A percentile compares a stretch with the other conserved stretches of the same genome.
Evolutionary conservation across 1,140 invertebrate species (phyloP).

Genomic region (Harlomillsia oculata): DNA sequence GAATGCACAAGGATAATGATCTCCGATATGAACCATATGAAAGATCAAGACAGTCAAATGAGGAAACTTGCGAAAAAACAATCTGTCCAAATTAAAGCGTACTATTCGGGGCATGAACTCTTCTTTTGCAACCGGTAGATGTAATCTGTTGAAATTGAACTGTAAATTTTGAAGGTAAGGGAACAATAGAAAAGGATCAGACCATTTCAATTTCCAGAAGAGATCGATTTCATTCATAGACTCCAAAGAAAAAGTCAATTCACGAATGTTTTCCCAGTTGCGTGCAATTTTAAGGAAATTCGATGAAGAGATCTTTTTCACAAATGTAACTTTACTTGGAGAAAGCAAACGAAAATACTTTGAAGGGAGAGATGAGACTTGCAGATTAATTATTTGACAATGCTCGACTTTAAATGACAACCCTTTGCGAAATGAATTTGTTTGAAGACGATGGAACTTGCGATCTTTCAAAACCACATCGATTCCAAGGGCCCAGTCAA

Average conservation of each 20-base stretch:
- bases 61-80: slow-evolving; percentile 5
- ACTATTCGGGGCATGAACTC: not conserved
- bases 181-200: slow-evolving; percentile 11
- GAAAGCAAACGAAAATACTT: slow-evolving; percentile 2
- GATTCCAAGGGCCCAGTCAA: slow-evolving; percentile 2
- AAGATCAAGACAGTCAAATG: not conserved
- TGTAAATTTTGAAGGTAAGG: not conserved
- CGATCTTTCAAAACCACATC: not conserved
- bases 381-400: not conserved
- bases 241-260: not conserved
- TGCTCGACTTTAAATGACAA: not conserved
- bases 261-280: slow-evolving; percentile 6
- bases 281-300: slow-evolving; percentile 1
- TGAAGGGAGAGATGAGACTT: not conserved
- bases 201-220: slow-evolving; percentile 3
- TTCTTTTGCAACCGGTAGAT: not conserved
- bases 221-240: not conserved
- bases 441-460: not conserved
- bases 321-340: slow-evolving; percentile 6
- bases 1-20: slow-evolving; percentile 11
- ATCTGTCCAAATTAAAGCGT: slow-evolving; percentile 10
- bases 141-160: not conserved
- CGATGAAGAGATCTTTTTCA: slow-evolving; percentile 1
- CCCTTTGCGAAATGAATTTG: not conserved
- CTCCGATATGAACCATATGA: slow-evolving; percentile 10